Base-by-base conservation (phyloP, 2,797 vertebrate species). In the Spinibarbus caldwelli region DNA sequence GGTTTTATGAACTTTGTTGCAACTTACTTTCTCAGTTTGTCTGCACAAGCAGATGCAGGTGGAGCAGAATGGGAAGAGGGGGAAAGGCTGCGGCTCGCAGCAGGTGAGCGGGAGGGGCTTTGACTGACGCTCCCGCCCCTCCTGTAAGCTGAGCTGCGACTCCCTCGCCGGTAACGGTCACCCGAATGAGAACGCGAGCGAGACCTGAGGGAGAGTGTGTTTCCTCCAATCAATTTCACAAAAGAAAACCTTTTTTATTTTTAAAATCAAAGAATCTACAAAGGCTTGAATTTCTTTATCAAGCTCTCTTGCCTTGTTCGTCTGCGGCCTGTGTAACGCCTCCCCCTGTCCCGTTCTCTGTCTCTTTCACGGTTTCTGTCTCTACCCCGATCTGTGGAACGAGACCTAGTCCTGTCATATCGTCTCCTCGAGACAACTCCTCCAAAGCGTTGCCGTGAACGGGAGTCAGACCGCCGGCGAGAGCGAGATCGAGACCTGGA, bases 11-110 rank as follows among this genome's bases (percentile, higher is more conserved):
- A 52, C 49, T 7, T 52, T 47, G 71, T 34, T 4, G 5, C 8
- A 64, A 86, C 94, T 96, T 91, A 98, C 97, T 97, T 98, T 98
- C 96, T 98, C 96, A 98, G 96, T 93, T 97, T 98, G 93, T 98
- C 97, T 94, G 94, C 95, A 85, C 97, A 84, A 2, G 94, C 91
- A 0, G 93, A 94, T 66, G 95, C 90, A 68, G n/a, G n/a, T n/a
- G n/a, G n/a, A n/a, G 83, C 36, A 87, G 93, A 94, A 89, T 92
- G 92, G 89, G 92, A 92, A 83, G 89, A 45, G 71, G 96, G 97
- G 85, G 97, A 97, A 2, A 91, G 94, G 17, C 96, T 97, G 77
- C 90, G 94, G 86, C 95, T 95, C 57, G 75, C 84, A 26, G 90
- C 95, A 71, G 91, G 95, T 8, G 96, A 96, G 6, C 67, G 94